Percentiles rank a stretch among this genome's conserved stretches.
These are phyloP conservation scores for Dipus sagitta DNA, from an alignment of 2,797 vertebrate genomes.

Conservation along the genomic window DNA sequence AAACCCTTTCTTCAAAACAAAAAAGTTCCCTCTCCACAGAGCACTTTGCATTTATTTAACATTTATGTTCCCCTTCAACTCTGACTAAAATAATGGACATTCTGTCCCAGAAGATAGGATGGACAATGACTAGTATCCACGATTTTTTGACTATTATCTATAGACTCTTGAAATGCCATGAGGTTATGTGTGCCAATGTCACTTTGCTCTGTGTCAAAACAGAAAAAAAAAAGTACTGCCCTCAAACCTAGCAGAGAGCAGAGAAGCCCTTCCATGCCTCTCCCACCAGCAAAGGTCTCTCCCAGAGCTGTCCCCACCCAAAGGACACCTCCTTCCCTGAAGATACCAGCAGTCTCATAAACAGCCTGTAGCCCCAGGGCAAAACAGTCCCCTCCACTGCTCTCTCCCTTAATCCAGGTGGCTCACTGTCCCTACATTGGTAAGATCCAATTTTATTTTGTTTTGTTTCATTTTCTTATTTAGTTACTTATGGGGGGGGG, in stretches of 20 bases:
- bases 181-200: neutral
- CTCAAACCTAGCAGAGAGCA: neutral
- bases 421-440: neutral
- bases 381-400: neutral
- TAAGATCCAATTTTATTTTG: neutral
- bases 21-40: neutral
- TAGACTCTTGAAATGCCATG: slow-evolving; percentile 25
- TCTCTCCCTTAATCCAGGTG: neutral
- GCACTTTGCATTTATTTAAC: neutral
- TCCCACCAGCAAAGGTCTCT: neutral
- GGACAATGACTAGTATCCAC: neutral
- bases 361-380: neutral
- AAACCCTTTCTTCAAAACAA: neutral
- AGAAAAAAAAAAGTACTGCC: neutral
- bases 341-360: neutral
- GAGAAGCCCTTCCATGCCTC: neutral
- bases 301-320: neutral
- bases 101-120: neutral
- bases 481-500: neutral
- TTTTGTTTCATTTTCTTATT: neutral
- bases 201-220: neutral
- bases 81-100: neutral
- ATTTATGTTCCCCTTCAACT: neutral
- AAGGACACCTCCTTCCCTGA: neutral
- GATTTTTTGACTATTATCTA: neutral